Evolutionary conservation across 1,140 invertebrate genomes (phyloP).

Genomic region (Aphidius gifuensis): DNA sequence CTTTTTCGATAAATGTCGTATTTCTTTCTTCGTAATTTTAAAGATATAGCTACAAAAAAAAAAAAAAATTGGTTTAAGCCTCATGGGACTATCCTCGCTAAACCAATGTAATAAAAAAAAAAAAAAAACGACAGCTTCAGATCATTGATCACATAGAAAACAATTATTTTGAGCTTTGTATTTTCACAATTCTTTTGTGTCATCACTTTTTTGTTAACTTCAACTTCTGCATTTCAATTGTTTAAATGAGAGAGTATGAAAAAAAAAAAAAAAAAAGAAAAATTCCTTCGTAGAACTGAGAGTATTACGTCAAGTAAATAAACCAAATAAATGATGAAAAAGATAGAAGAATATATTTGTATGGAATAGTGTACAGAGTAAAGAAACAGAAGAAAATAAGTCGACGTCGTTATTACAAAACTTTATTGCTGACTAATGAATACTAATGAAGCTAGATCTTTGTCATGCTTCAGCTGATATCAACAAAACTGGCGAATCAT

Average conservation of each 20-base stretch:
- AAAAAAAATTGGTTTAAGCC: no score
- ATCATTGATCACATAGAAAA: conserved; percentile 4
- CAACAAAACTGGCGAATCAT: conserved; percentile 12
- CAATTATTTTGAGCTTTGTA: neutral
- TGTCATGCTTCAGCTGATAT: conserved; percentile 3
- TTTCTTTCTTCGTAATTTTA: neutral
- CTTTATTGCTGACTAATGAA: conserved; percentile 17
- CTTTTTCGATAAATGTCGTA: neutral
- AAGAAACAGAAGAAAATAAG: conserved; percentile 3
- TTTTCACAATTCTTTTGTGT: no score
- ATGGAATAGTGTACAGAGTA: neutral
- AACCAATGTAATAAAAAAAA: neutral
- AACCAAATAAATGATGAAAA: no score
- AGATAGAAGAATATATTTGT: no score
- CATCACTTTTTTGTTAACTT: no score
- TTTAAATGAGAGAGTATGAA: no score
- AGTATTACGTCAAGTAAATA: no score
- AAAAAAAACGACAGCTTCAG: neutral
- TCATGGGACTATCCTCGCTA: no score
- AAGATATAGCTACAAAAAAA: no score
- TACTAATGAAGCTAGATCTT: conserved; percentile 8
- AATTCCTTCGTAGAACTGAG: no score
- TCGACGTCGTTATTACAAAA: conserved; percentile 14
- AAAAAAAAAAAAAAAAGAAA: no score
- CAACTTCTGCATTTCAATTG: no score